phyloP scores from a whole-genome alignment of 2,113 vertebrate species.

The Tylochromis polylepis region DNA sequence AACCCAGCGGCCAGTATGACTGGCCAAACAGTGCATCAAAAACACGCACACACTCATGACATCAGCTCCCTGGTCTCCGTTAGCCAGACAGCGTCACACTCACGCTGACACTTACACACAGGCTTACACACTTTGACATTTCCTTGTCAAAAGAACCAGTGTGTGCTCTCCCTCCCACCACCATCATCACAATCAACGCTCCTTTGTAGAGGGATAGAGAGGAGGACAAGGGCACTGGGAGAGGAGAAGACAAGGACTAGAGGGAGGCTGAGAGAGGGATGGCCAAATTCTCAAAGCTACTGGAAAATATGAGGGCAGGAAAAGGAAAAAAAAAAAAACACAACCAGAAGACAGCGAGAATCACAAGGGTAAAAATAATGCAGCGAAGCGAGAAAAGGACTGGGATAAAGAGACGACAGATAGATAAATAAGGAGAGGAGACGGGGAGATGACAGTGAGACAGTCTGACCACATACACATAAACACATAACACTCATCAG shows the following conservation, averaged over 20 bases:
- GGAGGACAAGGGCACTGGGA: conserved; percentile 53
- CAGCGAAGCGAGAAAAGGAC: conserved; percentile 48
- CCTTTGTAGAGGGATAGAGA: conserved; percentile 64
- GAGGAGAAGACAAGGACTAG: conserved; percentile 24
- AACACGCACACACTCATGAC: conserved; percentile 52
- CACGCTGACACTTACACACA: conserved; percentile 42
- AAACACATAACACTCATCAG: conserved; percentile 44
- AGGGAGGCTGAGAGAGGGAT: conserved; percentile 31
- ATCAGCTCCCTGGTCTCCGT: conserved; percentile 58
- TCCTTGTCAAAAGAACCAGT: conserved; percentile 73
- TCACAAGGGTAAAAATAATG: conserved; percentile 45
- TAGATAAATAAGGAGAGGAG: conserved; percentile 58
- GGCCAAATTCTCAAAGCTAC: conserved; percentile 44
- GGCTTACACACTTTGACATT: conserved; percentile 71
- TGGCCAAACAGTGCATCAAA: conserved; percentile 53
- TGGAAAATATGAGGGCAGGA: conserved; percentile 23
- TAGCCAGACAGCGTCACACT: conserved; percentile 38
- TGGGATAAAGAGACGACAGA: conserved; percentile 54
- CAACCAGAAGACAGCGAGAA: conserved; percentile 19
- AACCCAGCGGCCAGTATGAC: conserved; percentile 39
- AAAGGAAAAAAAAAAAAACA: not conserved
- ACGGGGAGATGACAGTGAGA: conserved; percentile 61
- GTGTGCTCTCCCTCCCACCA: conserved; percentile 63
- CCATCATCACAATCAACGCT: conserved; percentile 71
- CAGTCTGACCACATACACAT: conserved; percentile 44